Conservation (phyloP, 2,888 invertebrate genomes). For the Microlaimidae sp. region DNA sequence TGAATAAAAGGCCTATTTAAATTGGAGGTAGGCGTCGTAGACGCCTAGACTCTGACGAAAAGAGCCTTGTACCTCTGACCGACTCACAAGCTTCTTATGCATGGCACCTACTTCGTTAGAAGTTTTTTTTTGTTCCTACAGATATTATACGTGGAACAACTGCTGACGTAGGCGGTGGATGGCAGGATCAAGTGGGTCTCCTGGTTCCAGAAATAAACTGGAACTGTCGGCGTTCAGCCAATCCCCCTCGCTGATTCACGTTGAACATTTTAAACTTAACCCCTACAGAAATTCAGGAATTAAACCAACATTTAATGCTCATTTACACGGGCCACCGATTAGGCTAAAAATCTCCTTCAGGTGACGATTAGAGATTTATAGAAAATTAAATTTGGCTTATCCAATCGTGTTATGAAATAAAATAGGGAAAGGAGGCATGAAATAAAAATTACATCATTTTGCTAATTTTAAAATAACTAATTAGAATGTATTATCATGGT, state of each 20-base stretch:
- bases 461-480: too few relatives aligned
- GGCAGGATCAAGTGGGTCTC: slow-evolving; percentile 46
- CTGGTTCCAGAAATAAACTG: slow-evolving; percentile 40
- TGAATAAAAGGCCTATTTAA: too few relatives aligned
- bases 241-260: slow-evolving; percentile 21
- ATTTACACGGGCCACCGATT: slow-evolving; percentile 44
- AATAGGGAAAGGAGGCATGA: not conserved
- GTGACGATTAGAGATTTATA: slow-evolving; percentile 17
- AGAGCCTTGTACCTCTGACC: too few relatives aligned
- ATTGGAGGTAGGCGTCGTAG: too few relatives aligned
- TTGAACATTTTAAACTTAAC: slow-evolving; percentile 29
- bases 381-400: too few relatives aligned
- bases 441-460: not conserved
- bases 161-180: slow-evolving; percentile 45
- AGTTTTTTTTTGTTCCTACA: slow-evolving; percentile 20
- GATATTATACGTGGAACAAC: slow-evolving; percentile 43
- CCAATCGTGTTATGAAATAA: too few relatives aligned
- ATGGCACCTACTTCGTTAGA: slow-evolving; percentile 1
- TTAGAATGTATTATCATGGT: too few relatives aligned
- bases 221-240: slow-evolving; percentile 32
- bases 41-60: too few relatives aligned
- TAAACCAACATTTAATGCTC: slow-evolving; percentile 39
- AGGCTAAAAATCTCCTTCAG: slow-evolving; percentile 45
- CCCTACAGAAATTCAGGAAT: slow-evolving; percentile 24
- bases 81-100: too few relatives aligned